Conservation (phyloP, 53 echinoderm and acorn worm genomes). For the Temnopleurus reevesii region DNA sequence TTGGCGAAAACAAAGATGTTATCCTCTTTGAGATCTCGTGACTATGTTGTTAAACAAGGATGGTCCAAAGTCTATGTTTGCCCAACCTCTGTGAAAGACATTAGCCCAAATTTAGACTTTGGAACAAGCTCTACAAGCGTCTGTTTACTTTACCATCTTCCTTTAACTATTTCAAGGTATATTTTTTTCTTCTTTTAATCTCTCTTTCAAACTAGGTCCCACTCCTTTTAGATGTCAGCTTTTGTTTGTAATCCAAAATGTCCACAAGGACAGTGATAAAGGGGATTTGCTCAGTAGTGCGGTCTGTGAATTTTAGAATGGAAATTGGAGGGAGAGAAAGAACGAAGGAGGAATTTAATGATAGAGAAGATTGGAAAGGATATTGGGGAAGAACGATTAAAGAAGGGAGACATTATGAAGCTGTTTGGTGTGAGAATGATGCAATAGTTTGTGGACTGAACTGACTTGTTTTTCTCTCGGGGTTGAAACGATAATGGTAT, state of each 20-base stretch:
- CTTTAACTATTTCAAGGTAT: conserved; percentile 18
- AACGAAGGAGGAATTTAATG: neutral
- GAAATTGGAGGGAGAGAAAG: neutral
- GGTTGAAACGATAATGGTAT: too few species aligned
- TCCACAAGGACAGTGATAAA: conserved; percentile 1
- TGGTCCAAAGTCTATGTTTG: conserved; percentile 33
- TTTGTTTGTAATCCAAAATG: conserved; percentile 10
- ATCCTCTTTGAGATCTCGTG: conserved; percentile 14
- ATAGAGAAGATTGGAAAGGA: neutral
- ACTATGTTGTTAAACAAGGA: conserved; percentile 15
- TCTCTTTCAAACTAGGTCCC: neutral
- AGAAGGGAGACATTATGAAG: neutral
- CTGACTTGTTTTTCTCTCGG: too few species aligned
- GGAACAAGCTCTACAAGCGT: neutral
- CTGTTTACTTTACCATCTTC: neutral
- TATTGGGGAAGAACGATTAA: neutral
- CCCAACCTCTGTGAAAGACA: conserved; percentile 14
- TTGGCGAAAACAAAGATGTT: neutral
- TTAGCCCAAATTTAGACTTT: conserved; percentile 23
- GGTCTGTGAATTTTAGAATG: neutral
- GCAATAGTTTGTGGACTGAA: conserved; percentile 17
- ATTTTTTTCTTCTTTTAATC: neutral
- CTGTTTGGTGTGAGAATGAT: neutral
- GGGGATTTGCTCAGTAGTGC: neutral
- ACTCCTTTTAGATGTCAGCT: neutral